Evolutionary conservation across 2,888 invertebrate genomes (phyloP).

Genomic region (Ennomos quercinarius): DNA sequence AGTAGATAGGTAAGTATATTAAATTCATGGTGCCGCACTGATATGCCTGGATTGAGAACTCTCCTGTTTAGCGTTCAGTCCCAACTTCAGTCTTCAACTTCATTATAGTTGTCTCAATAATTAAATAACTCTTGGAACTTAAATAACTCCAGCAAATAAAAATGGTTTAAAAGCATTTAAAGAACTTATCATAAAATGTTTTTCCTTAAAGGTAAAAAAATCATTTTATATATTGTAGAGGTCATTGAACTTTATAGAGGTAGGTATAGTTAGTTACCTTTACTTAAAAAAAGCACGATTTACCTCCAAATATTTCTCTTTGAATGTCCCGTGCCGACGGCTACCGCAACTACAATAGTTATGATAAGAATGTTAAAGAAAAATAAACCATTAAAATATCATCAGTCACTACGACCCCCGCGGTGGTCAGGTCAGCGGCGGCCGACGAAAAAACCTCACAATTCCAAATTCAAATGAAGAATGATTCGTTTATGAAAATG

Average conservation of each 20-base stretch:
- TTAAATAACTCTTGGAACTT: no score
- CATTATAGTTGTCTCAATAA: no score
- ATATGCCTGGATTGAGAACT: no score
- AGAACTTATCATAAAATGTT: no score
- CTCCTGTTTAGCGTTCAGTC: no score
- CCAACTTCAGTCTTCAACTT: no score
- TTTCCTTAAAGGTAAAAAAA: not conserved
- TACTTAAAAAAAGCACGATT: slow-evolving; percentile 14
- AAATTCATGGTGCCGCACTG: no score
- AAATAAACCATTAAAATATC: slow-evolving; percentile 84
- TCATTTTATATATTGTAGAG: slow-evolving; percentile 12
- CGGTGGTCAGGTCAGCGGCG: slow-evolving; percentile 80
- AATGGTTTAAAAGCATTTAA: no score
- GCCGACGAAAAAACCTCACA: slow-evolving; percentile 74
- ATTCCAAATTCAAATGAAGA: slow-evolving; percentile 82
- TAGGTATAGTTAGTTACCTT: slow-evolving; percentile 17
- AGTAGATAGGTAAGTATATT: no score
- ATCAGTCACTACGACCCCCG: slow-evolving; percentile 81
- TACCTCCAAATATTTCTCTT: slow-evolving; percentile 30
- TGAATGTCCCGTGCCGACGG: slow-evolving; percentile 30
- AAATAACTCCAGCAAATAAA: no score
- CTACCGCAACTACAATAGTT: slow-evolving; percentile 69
- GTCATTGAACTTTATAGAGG: slow-evolving; percentile 17
- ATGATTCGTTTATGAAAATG: slow-evolving; percentile 84
- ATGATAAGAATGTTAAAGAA: slow-evolving; percentile 82